Evolutionary conservation across 2,888 invertebrate genomes (phyloP).

Genomic region (Drosophila nigritarsus): DNA sequence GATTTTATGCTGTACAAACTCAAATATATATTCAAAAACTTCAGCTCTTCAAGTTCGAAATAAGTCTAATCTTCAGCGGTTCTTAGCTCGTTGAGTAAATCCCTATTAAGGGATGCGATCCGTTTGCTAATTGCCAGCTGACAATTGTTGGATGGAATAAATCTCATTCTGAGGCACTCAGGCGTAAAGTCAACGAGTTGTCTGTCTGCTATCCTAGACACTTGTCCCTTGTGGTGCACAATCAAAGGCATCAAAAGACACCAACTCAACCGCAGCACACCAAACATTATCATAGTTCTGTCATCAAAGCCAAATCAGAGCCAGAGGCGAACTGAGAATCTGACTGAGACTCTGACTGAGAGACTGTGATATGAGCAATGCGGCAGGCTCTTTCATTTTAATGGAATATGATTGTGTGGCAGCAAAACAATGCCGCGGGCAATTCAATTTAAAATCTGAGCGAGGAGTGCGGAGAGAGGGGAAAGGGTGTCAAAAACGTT

Average conservation of each 20-base stretch:
- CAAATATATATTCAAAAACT: neutral
- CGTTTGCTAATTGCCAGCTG: constrained; percentile 9
- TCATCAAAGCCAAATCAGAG: constrained; percentile 70
- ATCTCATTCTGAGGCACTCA: constrained; percentile 31
- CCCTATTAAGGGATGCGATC: constrained; percentile 6
- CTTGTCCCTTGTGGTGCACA: constrained; percentile 33
- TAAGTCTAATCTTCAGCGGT: neutral
- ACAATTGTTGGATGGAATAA: constrained; percentile 13
- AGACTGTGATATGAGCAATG: constrained; percentile 74
- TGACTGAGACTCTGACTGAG: neutral
- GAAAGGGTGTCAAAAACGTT: constrained; percentile 53
- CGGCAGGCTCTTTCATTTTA: constrained; percentile 62
- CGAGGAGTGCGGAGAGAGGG: constrained; percentile 25
- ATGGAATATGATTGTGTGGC: constrained; percentile 84
- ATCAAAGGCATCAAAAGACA: constrained; percentile 68
- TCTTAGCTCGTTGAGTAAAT: neutral
- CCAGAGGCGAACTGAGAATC: constrained; percentile 48
- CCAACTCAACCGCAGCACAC: constrained; percentile 63
- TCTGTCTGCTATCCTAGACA: constrained; percentile 17
- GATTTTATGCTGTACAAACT: neutral
- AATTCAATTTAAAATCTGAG: constrained; percentile 83
- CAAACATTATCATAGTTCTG: constrained; percentile 68
- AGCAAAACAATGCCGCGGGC: constrained; percentile 84
- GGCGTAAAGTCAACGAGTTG: constrained; percentile 45
- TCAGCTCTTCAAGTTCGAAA: neutral